A percentile compares a stretch with the other conserved stretches of the same genome.
Conservation (phyloP, 2,888 invertebrate species). For the Cantharis flavilabris region DNA sequence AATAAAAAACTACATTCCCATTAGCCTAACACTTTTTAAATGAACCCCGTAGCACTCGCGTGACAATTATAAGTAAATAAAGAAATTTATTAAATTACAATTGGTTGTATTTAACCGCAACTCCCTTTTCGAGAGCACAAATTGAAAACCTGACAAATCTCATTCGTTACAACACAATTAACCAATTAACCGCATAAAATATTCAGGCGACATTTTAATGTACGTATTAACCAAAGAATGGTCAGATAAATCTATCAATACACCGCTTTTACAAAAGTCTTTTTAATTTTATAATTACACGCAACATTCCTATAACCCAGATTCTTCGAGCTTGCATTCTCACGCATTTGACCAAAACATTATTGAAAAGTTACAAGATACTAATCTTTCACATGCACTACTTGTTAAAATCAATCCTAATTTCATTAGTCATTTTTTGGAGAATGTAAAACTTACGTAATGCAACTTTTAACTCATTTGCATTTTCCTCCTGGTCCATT, state of each 20-base stretch:
- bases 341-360: slow-evolving; percentile 24
- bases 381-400: neutral
- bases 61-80: neutral
- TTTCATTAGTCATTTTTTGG: neutral
- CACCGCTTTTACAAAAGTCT: neutral
- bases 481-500: neutral
- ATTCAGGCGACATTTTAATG: neutral
- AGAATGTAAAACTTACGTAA: neutral
- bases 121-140: neutral
- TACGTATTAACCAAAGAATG: neutral
- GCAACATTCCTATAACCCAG: slow-evolving; percentile 19
- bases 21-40: neutral
- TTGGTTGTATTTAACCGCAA: neutral
- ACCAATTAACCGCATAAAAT: neutral
- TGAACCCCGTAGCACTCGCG: neutral
- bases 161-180: neutral
- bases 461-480: neutral
- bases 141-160: neutral
- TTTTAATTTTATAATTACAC: slow-evolving; percentile 5
- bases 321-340: slow-evolving; percentile 15
- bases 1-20: neutral
- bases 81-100: neutral
- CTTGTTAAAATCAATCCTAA: neutral
- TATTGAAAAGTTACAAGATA: slow-evolving; percentile 9
- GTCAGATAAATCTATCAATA: slow-evolving; percentile 2